Evolutionary conservation across 2,113 vertebrate species (phyloP), one percentile per base, ranked within the genome.

Genomic region (Cyanocitta stelleri): DNA sequence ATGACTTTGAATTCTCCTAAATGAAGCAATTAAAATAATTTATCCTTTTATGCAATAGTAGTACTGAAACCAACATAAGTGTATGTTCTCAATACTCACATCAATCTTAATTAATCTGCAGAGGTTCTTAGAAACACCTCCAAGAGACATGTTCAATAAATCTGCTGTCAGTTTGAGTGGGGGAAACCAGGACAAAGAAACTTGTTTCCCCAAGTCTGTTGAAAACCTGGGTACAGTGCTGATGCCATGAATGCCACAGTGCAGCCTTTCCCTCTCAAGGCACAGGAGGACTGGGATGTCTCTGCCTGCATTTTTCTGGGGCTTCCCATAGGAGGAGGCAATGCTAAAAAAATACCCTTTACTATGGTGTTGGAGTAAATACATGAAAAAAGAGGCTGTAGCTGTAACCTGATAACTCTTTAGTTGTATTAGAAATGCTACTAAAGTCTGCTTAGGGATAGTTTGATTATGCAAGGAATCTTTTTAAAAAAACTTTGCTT

Each of bases 31-130:
- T 83, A 75, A 85, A 93, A 76, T 69, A 83, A 74, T 88, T 85
- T 76, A 26, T 52, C 62, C 30, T 85, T 83, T 90, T 69, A 55
- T 85, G 20, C 73, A 67, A 48, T 29, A 71, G 44, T 39, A 77
- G 48, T 85, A 44, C 62, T 81, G 56, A 85, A 85, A 72, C 35
- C 43, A 76, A 85, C 9, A 2, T 33, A 91, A 75, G 22, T 79
- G 14, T 46, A 41, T 73, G 26, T 90, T 91, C 93, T 79, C 66
- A 66, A 18, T 76, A 55, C 14, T 32, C 18, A 18, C 16, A 51
- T 73, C 85, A 66, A 46, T 91, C 89, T 87, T 85, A 75, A 91
- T 95, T 87, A 85, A 79, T 76, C 41, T 89, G 67, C 54, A 54
- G 35, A 82, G 37, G 7, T 86, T 84, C 61, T 86, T 74, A 71